Conservation (phyloP, 2,113 vertebrate genomes). For the Caranx ignobilis region DNA sequence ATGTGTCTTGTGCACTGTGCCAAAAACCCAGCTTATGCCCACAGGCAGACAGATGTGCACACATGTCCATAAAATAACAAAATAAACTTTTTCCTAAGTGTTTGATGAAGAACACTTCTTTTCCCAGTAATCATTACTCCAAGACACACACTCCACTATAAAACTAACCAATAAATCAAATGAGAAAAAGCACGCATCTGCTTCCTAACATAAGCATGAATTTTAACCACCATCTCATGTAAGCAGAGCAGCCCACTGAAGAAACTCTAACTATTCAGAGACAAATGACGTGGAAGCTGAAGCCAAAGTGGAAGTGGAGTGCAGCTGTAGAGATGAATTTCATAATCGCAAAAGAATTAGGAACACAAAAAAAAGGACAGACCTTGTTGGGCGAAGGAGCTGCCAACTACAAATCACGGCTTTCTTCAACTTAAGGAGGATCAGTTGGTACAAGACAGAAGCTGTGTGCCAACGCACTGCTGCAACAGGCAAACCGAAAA, state of each 20-base stretch:
- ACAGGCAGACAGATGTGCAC: not conserved
- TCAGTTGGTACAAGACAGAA: constrained; percentile 13
- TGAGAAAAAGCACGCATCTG: constrained; percentile 20
- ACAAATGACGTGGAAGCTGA: not conserved
- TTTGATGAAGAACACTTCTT: not conserved
- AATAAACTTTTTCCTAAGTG: not conserved
- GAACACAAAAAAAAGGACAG: constrained; percentile 30
- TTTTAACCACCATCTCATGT: constrained; percentile 11
- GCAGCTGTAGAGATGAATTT: constrained; percentile 12
- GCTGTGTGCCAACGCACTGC: constrained; percentile 40
- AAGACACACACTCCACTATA: not conserved
- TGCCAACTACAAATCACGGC: constrained; percentile 36
- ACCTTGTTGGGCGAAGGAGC: not conserved
- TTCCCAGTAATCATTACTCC: not conserved
- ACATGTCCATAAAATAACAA: not conserved
- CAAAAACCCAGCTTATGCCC: constrained; percentile 2
- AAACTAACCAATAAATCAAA: constrained; percentile 24
- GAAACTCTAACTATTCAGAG: not conserved
- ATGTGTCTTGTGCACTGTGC: constrained; percentile 14
- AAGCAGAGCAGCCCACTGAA: constrained; percentile 1
- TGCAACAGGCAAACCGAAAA: constrained; percentile 45
- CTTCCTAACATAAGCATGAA: constrained; percentile 12
- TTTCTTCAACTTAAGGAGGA: constrained; percentile 63
- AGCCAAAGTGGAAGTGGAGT: not conserved
- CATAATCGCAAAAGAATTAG: not conserved